Evolutionary conservation across 1,140 invertebrate species (phyloP), one percentile per base, ranked within the genome.

Genomic region (Zaprionus capensis): DNA sequence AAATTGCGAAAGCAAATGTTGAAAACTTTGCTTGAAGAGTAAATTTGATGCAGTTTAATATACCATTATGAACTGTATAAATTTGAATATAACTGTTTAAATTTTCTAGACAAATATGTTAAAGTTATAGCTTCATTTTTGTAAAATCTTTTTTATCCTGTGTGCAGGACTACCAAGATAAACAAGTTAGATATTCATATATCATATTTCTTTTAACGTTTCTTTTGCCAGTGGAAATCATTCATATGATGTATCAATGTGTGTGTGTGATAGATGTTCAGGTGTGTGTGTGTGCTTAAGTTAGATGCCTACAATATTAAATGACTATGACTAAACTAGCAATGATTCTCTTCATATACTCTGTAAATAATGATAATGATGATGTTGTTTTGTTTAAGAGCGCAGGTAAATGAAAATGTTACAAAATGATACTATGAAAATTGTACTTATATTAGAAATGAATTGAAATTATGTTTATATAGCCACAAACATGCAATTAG

Each of bases 401-500:
- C 57, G 22, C 44, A 49, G 5, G 4, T 68, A 17, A 51, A 51
- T 69, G 41, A 59, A 59, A 64, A 22, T 63, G 17, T 36, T 57
- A 71, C 28, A 64, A 81, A 76, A 76, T 71, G 51, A 68, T 34
- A 34, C 34, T 20, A 20, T 59, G 36, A 15, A 67, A 22, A 44
- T 31, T 9, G 17, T 51, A 51, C 11, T 14, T 51, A 51, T 20
- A 24, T 58, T 67, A 63, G 34, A 26, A 76, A 46, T 55, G 7
- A 57, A 58, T 14, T 22, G 56, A 26, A 28, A 15, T 55, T 24
- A 69, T 15, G 6, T 53, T 24, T 20, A 68, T 65, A 76, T 56
- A 64, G 72, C 67, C 64, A 76, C 78, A 69, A 69, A 69, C 82
- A 78, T 83, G 79, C 82, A 84, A 81, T 55, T 69, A 72, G 78